Percentiles rank a stretch among this genome's conserved stretches.
These are phyloP conservation scores for Cathartes aura DNA, from an alignment of 2,113 vertebrate genomes.

Conservation along the genomic window DNA sequence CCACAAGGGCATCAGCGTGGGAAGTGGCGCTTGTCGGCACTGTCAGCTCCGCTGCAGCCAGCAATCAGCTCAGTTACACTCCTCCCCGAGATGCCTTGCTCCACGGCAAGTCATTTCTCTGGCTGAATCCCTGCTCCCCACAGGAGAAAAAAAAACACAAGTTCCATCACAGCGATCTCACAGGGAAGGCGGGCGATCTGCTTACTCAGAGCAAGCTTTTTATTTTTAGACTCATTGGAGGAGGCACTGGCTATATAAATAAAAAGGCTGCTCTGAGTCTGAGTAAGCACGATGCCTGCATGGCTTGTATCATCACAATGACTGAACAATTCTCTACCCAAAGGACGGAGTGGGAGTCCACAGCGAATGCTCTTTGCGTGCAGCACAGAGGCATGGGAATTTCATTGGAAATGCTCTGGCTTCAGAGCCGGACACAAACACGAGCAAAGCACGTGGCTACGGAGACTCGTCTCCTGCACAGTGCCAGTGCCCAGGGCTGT, in stretches of 20 bases:
- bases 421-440: not conserved
- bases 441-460: rapidly evolving
- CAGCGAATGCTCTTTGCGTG: not conserved
- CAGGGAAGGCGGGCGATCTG: not conserved
- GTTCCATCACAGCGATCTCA: not conserved
- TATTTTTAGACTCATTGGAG: conserved; percentile 37
- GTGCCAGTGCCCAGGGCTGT: not conserved
- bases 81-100: not conserved
- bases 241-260: conserved; percentile 12
- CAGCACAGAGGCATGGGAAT: not conserved
- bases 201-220: conserved; percentile 25
- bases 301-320: not conserved
- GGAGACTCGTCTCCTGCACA: not conserved
- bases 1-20: not conserved
- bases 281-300: not conserved
- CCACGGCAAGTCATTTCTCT: not conserved
- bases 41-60: not conserved
- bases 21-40: not conserved
- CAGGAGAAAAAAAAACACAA: not conserved
- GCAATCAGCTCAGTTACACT: not conserved
- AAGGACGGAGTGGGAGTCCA: not conserved
- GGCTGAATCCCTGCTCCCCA: not conserved
- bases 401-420: not conserved
- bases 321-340: not conserved
- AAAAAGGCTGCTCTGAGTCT: not conserved